Conservation (phyloP, 37 sponge, comb jelly and placozoan genomes). For the Aphrocallistes beatrix region DNA sequence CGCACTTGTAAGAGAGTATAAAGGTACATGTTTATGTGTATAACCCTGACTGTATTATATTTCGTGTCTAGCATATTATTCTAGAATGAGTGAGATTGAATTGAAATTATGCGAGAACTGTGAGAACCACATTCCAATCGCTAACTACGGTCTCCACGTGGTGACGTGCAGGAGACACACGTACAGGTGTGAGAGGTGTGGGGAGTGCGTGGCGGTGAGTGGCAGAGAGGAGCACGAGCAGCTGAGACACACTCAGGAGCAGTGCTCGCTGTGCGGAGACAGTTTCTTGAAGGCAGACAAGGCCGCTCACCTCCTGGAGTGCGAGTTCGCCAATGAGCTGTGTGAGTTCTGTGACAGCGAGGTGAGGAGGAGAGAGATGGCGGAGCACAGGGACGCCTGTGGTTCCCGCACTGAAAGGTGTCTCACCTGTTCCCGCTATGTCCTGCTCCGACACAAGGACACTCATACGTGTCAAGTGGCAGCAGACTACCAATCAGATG, state of each 20-base stretch:
- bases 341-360: not conserved
- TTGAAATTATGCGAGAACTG: not conserved
- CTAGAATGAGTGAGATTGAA: too few species aligned
- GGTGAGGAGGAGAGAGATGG: not conserved
- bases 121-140: not conserved
- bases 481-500: too few species aligned
- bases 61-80: too few species aligned
- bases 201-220: not conserved
- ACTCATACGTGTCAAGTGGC: not conserved
- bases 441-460: not conserved
- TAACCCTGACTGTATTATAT: too few species aligned
- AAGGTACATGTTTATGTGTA: too few species aligned
- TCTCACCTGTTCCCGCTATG: not conserved
- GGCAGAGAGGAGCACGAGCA: conserved; percentile 17
- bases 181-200: not conserved
- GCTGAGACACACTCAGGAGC: not conserved
- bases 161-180: not conserved
- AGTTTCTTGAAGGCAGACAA: not conserved
- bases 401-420: not conserved
- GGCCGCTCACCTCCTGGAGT: not conserved
- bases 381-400: not conserved
- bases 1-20: too few species aligned
- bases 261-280: not conserved
- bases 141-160: not conserved
- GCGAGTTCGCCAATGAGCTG: not conserved